Conservation (phyloP, 2,888 invertebrate genomes). For the Theristus sp. region DNA sequence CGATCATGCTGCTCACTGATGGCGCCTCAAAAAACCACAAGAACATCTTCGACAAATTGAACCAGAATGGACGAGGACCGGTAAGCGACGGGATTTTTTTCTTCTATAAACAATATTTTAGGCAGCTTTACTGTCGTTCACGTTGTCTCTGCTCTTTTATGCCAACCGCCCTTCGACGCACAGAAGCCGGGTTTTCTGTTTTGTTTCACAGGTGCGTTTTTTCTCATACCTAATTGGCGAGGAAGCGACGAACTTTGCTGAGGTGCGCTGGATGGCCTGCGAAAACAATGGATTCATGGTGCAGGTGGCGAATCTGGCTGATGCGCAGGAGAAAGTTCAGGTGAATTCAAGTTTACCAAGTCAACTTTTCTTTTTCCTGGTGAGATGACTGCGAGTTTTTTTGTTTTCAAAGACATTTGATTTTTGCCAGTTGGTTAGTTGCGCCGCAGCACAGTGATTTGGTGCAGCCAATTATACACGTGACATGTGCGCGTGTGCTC, state of each 20-base stretch:
- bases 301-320: constrained; percentile 83
- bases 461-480: too few species aligned
- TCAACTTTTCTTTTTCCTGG: too few species aligned
- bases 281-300: constrained; percentile 75
- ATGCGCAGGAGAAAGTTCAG: constrained; percentile 83
- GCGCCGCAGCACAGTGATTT: too few species aligned
- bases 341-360: too few species aligned
- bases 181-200: background rate
- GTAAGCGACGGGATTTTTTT: constrained; percentile 23
- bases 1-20: constrained; percentile 96
- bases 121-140: background rate
- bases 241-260: constrained; percentile 72
- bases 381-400: background rate
- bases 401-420: background rate
- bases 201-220: constrained; percentile 57
- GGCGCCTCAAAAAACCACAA: constrained; percentile 85
- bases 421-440: too few species aligned
- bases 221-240: constrained; percentile 95
- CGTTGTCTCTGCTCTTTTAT: too few species aligned
- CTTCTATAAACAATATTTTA: background rate
- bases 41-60: constrained; percentile 72
- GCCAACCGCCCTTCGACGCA: too few species aligned
- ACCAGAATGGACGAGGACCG: constrained; percentile 33
- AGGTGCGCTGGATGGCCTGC: constrained; percentile 96
- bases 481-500: too few species aligned